These are phyloP conservation scores for Sitobion miscanthi DNA, from an alignment of 1,140 invertebrate species.

Conservation along the genomic window DNA sequence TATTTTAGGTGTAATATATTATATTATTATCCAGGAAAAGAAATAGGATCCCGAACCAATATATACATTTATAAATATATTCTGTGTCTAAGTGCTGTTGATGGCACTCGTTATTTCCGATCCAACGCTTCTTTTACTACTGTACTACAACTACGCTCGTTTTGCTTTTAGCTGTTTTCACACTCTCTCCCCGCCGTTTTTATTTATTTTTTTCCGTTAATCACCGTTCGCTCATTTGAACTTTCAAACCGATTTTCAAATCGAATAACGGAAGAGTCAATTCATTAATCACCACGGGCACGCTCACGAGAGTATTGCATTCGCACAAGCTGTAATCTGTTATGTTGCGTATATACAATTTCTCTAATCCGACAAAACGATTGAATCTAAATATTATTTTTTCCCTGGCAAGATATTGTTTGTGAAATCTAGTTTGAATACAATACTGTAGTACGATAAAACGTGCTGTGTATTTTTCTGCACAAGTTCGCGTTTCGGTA, in stretches of 20 bases:
- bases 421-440: not conserved
- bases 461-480: not conserved
- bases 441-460: not conserved
- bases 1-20: not conserved
- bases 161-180: not conserved
- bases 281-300: not conserved
- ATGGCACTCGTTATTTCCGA: not conserved
- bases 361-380: not conserved
- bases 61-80: not conserved
- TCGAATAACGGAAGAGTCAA: not conserved
- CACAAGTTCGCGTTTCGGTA: no score
- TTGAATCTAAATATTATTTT: not conserved
- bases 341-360: not conserved
- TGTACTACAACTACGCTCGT: not conserved
- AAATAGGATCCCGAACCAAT: not conserved
- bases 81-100: not conserved
- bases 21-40: not conserved
- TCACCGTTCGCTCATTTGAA: not conserved
- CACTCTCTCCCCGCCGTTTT: not conserved
- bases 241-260: not conserved
- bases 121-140: not conserved
- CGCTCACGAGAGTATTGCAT: not conserved
- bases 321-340: not conserved
- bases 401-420: not conserved
- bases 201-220: not conserved